These are phyloP conservation scores for Aelia acuminata DNA, from an alignment of 2,888 invertebrate genomes.

Conservation along the genomic window DNA sequence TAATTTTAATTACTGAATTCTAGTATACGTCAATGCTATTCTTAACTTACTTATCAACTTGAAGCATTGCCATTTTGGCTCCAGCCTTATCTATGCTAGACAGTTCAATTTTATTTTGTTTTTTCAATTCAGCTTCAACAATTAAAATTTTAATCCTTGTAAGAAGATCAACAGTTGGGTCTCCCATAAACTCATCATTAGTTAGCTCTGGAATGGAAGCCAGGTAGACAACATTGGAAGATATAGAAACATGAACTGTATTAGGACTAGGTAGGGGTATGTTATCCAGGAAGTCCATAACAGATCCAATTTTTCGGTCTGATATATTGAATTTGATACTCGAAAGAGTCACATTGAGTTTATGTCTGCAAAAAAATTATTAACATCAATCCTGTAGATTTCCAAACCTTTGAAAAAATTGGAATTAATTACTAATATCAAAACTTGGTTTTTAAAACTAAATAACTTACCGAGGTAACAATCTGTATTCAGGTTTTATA, in stretches of 20 bases:
- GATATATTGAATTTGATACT: slow-evolving; percentile 83
- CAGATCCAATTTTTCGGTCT: slow-evolving; percentile 77
- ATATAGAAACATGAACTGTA: slow-evolving; percentile 66
- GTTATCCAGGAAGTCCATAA: slow-evolving; percentile 76
- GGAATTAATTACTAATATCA: background rate
- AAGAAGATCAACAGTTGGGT: slow-evolving; percentile 59
- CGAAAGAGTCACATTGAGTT: slow-evolving; percentile 81
- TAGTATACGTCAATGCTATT: background rate
- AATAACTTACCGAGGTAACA: slow-evolving; percentile 74
- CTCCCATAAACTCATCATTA: slow-evolving; percentile 63
- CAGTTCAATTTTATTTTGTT: slow-evolving; percentile 69
- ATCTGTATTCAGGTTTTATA: slow-evolving; percentile 79
- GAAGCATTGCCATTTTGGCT: slow-evolving; percentile 70
- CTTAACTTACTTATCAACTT: slow-evolving; percentile 69
- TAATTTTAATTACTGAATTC: background rate
- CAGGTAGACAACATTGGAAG: slow-evolving; percentile 62
- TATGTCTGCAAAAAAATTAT: slow-evolving; percentile 72
- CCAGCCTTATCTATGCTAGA: slow-evolving; percentile 69
- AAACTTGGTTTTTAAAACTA: background rate
- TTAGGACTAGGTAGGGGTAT: slow-evolving; percentile 70
- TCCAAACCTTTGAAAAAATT: background rate
- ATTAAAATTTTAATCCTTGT: slow-evolving; percentile 60
- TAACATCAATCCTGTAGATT: background rate
- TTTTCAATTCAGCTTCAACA: slow-evolving; percentile 63
- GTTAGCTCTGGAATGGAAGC: slow-evolving; percentile 63